Evolutionary conservation across 2,888 invertebrate genomes (phyloP).

Genomic region (Dicranocentrus wangi): DNA sequence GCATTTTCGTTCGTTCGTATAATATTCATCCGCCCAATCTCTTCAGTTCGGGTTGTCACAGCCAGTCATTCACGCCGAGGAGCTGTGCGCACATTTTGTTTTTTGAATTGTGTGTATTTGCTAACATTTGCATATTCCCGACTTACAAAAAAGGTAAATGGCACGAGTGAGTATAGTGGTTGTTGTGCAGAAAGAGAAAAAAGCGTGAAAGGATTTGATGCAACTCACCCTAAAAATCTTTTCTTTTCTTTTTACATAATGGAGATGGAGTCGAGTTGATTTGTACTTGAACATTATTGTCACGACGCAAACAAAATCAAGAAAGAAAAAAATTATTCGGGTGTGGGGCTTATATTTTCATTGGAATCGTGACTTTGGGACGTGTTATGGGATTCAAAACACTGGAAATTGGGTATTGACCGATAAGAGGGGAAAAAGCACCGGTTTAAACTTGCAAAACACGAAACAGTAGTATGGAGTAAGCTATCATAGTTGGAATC

Average conservation of each 20-base stretch:
- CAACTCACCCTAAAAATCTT: background rate
- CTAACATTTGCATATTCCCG: too few species aligned
- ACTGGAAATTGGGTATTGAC: slow-evolving; percentile 6
- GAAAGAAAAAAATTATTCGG: too few species aligned
- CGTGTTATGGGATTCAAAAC: background rate
- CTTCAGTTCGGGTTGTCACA: too few species aligned
- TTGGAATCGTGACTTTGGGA: slow-evolving; percentile 7
- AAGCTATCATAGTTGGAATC: too few species aligned
- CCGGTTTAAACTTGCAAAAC: slow-evolving; percentile 1
- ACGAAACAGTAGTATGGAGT: too few species aligned
- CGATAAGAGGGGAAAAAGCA: background rate
- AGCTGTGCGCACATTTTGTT: too few species aligned
- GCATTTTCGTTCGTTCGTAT: too few species aligned
- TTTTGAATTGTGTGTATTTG: too few species aligned
- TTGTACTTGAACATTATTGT: slow-evolving; percentile 17
- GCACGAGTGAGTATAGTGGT: too few species aligned
- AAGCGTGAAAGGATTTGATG: background rate
- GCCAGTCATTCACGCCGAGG: too few species aligned
- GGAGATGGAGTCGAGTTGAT: slow-evolving; percentile 9
- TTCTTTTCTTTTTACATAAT: background rate
- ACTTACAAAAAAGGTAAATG: too few species aligned
- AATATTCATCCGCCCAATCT: too few species aligned
- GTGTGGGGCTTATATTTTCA: slow-evolving; percentile 4
- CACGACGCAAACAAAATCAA: background rate
- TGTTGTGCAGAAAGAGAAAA: background rate